Percentiles rank a stretch among this genome's conserved stretches.
These are phyloP conservation scores for Thamnaconus septentrionalis DNA, from an alignment of 2,113 vertebrate species.

Conservation along the genomic window DNA sequence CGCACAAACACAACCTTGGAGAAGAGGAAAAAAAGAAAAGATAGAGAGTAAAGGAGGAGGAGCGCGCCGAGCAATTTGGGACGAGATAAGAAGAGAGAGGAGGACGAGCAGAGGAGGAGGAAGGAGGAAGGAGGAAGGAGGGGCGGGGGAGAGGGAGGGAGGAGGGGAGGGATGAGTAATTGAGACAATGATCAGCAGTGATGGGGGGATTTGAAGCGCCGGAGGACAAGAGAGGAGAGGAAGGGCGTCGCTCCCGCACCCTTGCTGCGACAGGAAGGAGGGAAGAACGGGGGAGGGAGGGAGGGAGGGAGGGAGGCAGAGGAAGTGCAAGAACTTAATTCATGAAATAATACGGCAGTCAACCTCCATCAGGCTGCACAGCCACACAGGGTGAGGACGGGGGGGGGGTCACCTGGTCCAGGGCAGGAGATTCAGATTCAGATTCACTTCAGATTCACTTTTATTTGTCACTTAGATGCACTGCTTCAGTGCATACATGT, in stretches of 20 bases:
- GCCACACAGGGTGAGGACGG: background rate
- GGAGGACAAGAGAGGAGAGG: slow-evolving; percentile 57
- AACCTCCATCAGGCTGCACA: slow-evolving; percentile 48
- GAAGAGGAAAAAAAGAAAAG: slow-evolving; percentile 14
- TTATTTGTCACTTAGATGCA: too few relatives aligned
- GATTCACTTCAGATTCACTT: too few relatives aligned
- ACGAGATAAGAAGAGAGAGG: slow-evolving; percentile 56
- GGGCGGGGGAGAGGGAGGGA: background rate
- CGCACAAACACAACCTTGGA: background rate
- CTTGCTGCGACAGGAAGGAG: slow-evolving; percentile 37
- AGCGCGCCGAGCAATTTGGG: slow-evolving; percentile 24
- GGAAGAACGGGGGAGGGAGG: slow-evolving; percentile 8
- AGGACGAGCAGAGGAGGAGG: slow-evolving; percentile 12
- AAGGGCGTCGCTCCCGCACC: slow-evolving; percentile 53
- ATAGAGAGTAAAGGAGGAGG: background rate
- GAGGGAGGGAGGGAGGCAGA: slow-evolving; percentile 22
- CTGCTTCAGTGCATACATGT: too few relatives aligned
- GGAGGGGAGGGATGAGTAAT: slow-evolving; percentile 65
- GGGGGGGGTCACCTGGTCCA: background rate
- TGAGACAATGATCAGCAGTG: slow-evolving; percentile 77
- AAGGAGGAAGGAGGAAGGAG: slow-evolving; percentile 29
- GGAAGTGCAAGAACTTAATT: slow-evolving; percentile 55
- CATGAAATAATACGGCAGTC: slow-evolving; percentile 67
- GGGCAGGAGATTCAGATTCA: too few relatives aligned
- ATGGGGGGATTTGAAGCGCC: slow-evolving; percentile 58